These are phyloP conservation scores for Zaprionus gabonicus DNA, from an alignment of 1,140 invertebrate species.

Conservation along the genomic window DNA sequence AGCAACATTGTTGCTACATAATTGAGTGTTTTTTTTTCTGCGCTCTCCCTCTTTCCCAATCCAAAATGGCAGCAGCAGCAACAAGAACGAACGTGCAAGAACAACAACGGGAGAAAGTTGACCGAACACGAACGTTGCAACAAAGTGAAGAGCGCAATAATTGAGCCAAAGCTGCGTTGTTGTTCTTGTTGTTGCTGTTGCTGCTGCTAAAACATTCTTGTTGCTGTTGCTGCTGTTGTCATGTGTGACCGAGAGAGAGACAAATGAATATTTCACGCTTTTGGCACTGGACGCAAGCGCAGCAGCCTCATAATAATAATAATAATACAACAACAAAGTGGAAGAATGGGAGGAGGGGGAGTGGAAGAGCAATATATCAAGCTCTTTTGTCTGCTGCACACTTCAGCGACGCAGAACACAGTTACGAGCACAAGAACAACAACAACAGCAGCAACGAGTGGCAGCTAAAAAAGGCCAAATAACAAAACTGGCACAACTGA, in stretches of 20 bases:
- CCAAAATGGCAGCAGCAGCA: conserved; percentile 18
- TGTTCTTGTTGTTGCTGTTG: background rate
- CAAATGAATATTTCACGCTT: conserved; percentile 64
- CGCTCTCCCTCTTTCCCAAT: background rate
- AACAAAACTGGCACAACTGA: conserved; percentile 55
- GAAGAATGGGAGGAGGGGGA: background rate
- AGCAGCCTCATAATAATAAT: conserved; percentile 51
- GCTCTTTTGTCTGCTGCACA: conserved; percentile 47
- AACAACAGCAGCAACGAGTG: background rate
- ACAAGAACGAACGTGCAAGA: conserved; percentile 22
- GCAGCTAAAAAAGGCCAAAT: conserved; percentile 21
- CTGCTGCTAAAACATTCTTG: background rate
- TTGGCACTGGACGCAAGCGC: conserved; percentile 47
- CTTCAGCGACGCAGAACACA: conserved; percentile 33
- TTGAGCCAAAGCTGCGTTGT: conserved; percentile 29
- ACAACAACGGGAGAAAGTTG: conserved; percentile 27
- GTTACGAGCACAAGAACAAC: conserved; percentile 5
- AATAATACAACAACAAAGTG: conserved; percentile 19
- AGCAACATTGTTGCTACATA: conserved; percentile 66
- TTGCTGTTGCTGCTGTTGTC: conserved; percentile 13
- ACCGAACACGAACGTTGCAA: conserved; percentile 26
- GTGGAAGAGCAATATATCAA: conserved; percentile 21
- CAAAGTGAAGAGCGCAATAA: conserved; percentile 39
- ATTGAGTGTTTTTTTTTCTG: conserved; percentile 18
- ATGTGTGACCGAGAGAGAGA: conserved; percentile 27